These are phyloP conservation scores for Brachylomia viminalis DNA, from an alignment of 2,888 invertebrate genomes.

Conservation along the genomic window DNA sequence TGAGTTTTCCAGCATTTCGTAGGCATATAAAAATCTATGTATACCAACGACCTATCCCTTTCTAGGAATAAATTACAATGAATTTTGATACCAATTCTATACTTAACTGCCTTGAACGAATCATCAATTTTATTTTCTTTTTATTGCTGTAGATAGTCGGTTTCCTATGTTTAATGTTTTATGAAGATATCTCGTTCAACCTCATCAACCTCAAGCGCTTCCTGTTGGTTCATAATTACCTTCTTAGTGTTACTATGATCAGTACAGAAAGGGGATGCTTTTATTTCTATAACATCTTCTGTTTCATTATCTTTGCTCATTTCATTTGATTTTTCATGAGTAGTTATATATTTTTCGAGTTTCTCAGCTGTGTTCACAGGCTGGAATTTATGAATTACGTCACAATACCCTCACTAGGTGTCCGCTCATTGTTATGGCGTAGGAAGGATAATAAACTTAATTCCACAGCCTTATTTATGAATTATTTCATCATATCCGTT, in stretches of 20 bases:
- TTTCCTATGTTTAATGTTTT: constrained; percentile 68
- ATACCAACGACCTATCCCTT: constrained; percentile 47
- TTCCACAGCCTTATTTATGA: constrained; percentile 6
- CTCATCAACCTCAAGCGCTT: constrained; percentile 66
- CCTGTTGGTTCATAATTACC: constrained; percentile 68
- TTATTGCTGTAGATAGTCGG: constrained; percentile 64
- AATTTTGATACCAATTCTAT: constrained; percentile 58
- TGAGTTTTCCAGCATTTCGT: constrained; percentile 10
- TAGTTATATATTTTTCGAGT: not conserved
- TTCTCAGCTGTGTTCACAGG: constrained; percentile 6
- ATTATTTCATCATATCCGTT: constrained; percentile 26
- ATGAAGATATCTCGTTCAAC: constrained; percentile 66
- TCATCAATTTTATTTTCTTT: constrained; percentile 66
- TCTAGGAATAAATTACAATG: constrained; percentile 58
- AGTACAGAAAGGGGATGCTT: constrained; percentile 34
- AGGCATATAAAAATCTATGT: constrained; percentile 13
- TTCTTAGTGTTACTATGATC: constrained; percentile 56
- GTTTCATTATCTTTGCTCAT: constrained; percentile 6
- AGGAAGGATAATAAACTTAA: constrained; percentile 37
- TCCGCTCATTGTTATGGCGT: constrained; percentile 16
- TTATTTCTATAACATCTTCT: constrained; percentile 37
- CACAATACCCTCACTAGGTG: constrained; percentile 5
- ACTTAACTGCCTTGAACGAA: constrained; percentile 66
- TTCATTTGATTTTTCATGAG: not conserved
- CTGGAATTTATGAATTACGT: constrained; percentile 5